Evolutionary conservation across 1,140 invertebrate species (phyloP), one percentile per base, ranked within the genome.

Genomic region (Drosophila nigrodunni): DNA sequence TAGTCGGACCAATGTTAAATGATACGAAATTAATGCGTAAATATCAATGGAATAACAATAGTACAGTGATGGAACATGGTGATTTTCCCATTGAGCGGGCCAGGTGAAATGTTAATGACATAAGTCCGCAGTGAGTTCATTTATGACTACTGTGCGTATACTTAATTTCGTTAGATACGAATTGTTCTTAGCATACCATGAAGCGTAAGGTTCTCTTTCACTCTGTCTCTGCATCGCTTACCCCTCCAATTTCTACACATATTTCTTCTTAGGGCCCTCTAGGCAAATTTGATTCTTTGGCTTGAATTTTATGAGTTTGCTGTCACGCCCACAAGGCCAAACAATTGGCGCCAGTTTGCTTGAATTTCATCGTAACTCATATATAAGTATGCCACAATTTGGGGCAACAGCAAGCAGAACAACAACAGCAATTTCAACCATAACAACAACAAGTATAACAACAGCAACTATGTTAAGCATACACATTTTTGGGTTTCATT

Each of bases 11-110:
- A 77, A 80, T 88, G 82, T 74, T 87, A 82, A 87, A 87, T 87
- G 83, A 87, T 79, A 74, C 67, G 82, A 82, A 87, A 87, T 88
- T 88, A 87, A 87, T 87, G 73, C 59, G 80, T 69, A 87, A 87
- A 80, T 87, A 88, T 88, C 77, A 69, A 37, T 25, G 34, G 67
- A 39, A 39, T 7, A 39, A 18, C n/a, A 39, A 62, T 54, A 25
- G 11, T 66, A 54, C 55, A 64, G 57, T 62, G 44, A 34, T 34
- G 64, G 15, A 15, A 52, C 37, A 76, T 44, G 46, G 30, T n/a
- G 57, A 39, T 13, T 62, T 52, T 37, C 39, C 49, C 44, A 49
- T 60, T 68, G 50, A 52, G 13, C 65, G 37, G 6, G 15, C 37
- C 47, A 69, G 65, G 49, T 69, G 41, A 70, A 69, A 74, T 68